These are phyloP conservation scores for Crotophaga sulcirostris DNA, from an alignment of 2,113 vertebrate genomes.

Conservation along the genomic window DNA sequence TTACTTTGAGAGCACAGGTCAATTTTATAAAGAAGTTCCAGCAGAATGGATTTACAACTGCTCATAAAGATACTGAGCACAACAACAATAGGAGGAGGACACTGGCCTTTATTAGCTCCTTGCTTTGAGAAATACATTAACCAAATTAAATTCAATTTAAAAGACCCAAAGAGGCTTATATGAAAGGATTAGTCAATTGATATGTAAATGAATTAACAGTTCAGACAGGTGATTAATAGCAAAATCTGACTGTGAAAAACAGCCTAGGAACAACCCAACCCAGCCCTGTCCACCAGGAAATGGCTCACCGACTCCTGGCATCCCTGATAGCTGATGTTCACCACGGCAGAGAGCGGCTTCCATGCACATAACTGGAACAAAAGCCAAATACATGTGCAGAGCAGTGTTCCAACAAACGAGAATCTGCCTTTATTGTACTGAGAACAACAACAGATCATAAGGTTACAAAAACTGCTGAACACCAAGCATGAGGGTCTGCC, in stretches of 20 bases:
- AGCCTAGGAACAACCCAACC: background rate
- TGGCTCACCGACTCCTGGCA: background rate
- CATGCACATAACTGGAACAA: background rate
- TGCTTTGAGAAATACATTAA: slow-evolving; percentile 59
- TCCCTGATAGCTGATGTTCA: background rate
- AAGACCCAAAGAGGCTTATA: slow-evolving; percentile 50
- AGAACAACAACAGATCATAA: slow-evolving; percentile 60
- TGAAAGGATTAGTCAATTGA: slow-evolving; percentile 57
- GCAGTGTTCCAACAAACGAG: slow-evolving; percentile 34
- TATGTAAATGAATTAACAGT: slow-evolving; percentile 56
- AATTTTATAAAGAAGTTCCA: slow-evolving; percentile 18
- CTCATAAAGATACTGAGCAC: slow-evolving; percentile 10
- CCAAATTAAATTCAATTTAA: slow-evolving; percentile 50
- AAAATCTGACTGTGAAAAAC: slow-evolving; percentile 1
- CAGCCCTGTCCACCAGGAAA: background rate
- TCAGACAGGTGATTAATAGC: slow-evolving; percentile 28
- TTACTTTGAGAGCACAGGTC: slow-evolving; percentile 12
- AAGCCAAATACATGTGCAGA: background rate
- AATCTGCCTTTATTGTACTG: slow-evolving; percentile 67
- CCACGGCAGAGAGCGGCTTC: background rate
- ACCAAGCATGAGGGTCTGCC: background rate
- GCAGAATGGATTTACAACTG: slow-evolving; percentile 32
- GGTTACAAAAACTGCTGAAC: slow-evolving; percentile 69
- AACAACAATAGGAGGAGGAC: slow-evolving; percentile 37
- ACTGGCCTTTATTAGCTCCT: slow-evolving; percentile 67